A percentile compares a stretch with the other conserved stretches of the same genome.
Evolutionary conservation across 2,797 vertebrate species (phyloP).

Genomic region (Enteromius mattozi): DNA sequence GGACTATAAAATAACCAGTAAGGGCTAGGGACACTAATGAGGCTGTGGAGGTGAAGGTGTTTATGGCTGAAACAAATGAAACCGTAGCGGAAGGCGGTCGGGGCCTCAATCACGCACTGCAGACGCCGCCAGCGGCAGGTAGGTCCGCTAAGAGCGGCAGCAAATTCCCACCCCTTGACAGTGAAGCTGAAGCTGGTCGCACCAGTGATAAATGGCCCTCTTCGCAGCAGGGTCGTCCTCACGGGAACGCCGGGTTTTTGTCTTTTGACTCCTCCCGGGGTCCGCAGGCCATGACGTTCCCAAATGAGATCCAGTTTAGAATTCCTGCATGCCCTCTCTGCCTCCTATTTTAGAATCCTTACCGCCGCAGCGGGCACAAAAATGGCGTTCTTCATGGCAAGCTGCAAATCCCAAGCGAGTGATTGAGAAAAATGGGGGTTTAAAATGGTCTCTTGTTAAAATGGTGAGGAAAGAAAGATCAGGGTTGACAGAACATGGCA

Average conservation of each 20-base stretch:
- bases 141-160: conserved; percentile 38
- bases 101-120: conserved; percentile 30
- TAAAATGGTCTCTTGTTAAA: conserved; percentile 57
- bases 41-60: conserved; percentile 56
- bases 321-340: conserved; percentile 55
- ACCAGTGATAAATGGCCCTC: conserved; percentile 70
- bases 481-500: conserved; percentile 50
- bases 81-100: conserved; percentile 5
- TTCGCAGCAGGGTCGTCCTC: conserved; percentile 28
- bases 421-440: conserved; percentile 50
- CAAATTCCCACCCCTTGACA: conserved; percentile 39
- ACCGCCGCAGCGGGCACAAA: conserved; percentile 43
- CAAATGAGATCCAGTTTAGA: conserved; percentile 48
- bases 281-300: conserved; percentile 38
- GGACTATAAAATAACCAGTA: conserved; percentile 67
- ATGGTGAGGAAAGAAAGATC: conserved; percentile 50
- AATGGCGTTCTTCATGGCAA: conserved; percentile 51
- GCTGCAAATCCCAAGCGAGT: conserved; percentile 54
- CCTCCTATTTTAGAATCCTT: conserved; percentile 55
- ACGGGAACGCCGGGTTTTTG: conserved; percentile 36
- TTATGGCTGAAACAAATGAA: conserved; percentile 64
- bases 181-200: conserved; percentile 57
- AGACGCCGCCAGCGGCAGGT: conserved; percentile 31
- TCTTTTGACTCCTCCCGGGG: conserved; percentile 50
- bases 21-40: conserved; percentile 60